Evolutionary conservation across 2,113 vertebrate species (phyloP).

Genomic region (Perca flavescens): DNA sequence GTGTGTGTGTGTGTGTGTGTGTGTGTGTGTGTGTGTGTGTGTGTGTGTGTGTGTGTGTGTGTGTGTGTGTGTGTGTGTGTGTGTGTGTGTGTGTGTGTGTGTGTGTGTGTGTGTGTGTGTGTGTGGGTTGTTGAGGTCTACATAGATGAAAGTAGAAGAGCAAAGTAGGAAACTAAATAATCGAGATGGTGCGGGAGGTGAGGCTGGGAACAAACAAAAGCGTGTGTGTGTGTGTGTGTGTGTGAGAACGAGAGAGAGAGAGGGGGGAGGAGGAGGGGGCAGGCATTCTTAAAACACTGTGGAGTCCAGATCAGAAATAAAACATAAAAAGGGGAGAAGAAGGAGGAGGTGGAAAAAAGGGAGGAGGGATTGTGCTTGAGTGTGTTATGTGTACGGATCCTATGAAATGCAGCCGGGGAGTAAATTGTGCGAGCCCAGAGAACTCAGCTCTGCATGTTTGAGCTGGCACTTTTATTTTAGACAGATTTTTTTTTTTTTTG

Average conservation of each 20-base stretch:
- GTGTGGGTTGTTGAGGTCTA: constrained; percentile 22
- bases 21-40: constrained; percentile 7
- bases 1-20: background rate
- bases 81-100: constrained; percentile 4
- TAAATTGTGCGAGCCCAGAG: constrained; percentile 73
- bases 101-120: constrained; percentile 4
- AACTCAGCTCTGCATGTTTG: constrained; percentile 78
- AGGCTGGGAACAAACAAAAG: constrained; percentile 36
- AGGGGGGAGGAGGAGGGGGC: constrained; percentile 60
- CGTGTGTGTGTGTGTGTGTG: background rate
- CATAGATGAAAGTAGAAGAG: constrained; percentile 66
- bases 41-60: constrained; percentile 4
- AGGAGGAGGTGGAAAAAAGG: constrained; percentile 53
- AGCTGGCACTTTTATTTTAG: constrained; percentile 68
- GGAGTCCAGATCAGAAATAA: constrained; percentile 83
- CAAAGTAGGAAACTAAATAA: constrained; percentile 68
- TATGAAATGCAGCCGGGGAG: constrained; percentile 71
- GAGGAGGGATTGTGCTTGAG: constrained; percentile 68
- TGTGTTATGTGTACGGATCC: constrained; percentile 69
- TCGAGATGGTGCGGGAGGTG: constrained; percentile 47
- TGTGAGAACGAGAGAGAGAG: background rate
- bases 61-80: constrained; percentile 4
- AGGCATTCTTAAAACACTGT: constrained; percentile 76
- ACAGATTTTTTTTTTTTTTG: constrained; percentile 27
- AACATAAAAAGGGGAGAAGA: constrained; percentile 70